Conservation (phyloP, 1,140 invertebrate species). For the Hylyphantes graminicola region DNA sequence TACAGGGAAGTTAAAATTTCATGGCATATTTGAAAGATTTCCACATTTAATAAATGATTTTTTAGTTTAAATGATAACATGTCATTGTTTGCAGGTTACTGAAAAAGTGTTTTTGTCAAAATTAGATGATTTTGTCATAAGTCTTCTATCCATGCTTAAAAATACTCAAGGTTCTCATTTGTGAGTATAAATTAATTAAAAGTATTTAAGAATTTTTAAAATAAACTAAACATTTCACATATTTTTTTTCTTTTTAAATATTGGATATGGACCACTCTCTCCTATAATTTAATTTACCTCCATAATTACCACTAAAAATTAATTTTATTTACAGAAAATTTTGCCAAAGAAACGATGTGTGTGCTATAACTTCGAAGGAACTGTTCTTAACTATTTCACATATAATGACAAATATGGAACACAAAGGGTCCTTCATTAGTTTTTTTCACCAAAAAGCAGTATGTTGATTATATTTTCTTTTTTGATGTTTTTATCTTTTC, state of each 20-base stretch:
- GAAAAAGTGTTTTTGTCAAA: conserved; percentile 29
- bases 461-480: background rate
- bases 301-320: background rate
- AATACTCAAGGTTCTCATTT: conserved; percentile 17
- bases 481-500: too few relatives aligned
- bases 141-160: conserved; percentile 16
- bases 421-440: conserved; percentile 12
- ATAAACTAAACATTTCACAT: background rate
- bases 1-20: too few relatives aligned
- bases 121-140: conserved; percentile 24
- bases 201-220: background rate
- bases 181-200: conserved; percentile 7
- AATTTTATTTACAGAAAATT: conserved; percentile 2
- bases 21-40: too few relatives aligned
- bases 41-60: too few relatives aligned
- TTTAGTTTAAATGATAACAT: too few relatives aligned
- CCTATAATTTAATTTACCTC: too few relatives aligned
- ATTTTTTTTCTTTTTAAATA: too few relatives aligned
- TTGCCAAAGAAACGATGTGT: conserved; percentile 1
- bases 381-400: conserved; percentile 14
- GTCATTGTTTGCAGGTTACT: background rate
- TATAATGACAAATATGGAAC: conserved; percentile 8
- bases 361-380: conserved; percentile 25
- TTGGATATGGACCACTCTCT: too few relatives aligned
- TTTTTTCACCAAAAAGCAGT: conserved; percentile 31